These are phyloP conservation scores for Gobio gobio DNA, from an alignment of 2,113 vertebrate species.

Conservation along the genomic window DNA sequence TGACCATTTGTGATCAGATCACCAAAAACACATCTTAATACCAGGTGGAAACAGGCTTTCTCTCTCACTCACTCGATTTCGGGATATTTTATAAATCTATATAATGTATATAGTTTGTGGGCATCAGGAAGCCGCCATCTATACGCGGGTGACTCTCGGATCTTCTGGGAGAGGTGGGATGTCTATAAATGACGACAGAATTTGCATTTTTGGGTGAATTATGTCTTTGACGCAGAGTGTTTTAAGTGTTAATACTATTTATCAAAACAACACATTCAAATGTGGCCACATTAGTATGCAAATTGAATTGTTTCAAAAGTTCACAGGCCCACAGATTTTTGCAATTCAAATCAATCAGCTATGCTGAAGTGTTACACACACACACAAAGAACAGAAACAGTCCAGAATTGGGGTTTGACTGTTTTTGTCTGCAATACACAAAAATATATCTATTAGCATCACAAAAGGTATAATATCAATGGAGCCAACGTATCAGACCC, in stretches of 20 bases:
- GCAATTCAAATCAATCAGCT: constrained; percentile 26
- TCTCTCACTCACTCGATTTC: too few relatives aligned
- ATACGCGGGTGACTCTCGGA: too few relatives aligned
- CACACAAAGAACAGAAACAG: background rate
- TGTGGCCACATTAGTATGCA: constrained; percentile 8
- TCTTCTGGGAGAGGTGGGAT: too few relatives aligned
- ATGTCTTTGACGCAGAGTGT: background rate
- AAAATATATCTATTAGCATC: background rate
- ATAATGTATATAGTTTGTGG: too few relatives aligned
- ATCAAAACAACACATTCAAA: background rate
- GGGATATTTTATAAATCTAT: too few relatives aligned
- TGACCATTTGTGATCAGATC: too few relatives aligned
- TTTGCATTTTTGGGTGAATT: background rate
- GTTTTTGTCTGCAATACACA: background rate
- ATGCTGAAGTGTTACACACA: background rate
- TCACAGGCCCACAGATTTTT: constrained; percentile 30
- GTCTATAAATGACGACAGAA: background rate
- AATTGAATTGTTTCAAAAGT: constrained; percentile 17
- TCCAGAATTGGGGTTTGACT: background rate
- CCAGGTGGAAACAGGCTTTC: too few relatives aligned
- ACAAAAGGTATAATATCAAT: background rate
- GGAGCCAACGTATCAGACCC: background rate
- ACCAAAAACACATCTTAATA: too few relatives aligned
- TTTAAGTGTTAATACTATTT: background rate
- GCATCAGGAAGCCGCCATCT: too few relatives aligned